Percentiles rank a stretch among this genome's conserved stretches.
Evolutionary conservation across 2,797 vertebrate species (phyloP).

Genomic region (Natrix natrix): DNA sequence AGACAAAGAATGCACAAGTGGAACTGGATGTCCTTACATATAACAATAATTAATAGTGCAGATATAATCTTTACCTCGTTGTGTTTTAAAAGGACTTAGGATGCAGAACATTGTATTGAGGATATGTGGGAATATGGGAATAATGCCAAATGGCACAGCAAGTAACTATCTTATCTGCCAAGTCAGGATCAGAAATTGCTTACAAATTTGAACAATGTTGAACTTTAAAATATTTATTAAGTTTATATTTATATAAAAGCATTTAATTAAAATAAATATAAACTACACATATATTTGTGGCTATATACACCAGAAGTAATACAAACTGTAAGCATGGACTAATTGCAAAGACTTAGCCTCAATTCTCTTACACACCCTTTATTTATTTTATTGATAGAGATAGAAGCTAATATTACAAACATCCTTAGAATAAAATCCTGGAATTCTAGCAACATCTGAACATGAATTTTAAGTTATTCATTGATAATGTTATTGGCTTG

Average conservation of each 20-base stretch:
- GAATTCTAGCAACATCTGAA: background rate
- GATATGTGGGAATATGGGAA: background rate
- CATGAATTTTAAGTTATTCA: background rate
- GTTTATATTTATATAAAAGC: no score
- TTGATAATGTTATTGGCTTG: constrained; percentile 4
- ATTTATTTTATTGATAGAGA: background rate
- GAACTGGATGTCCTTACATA: background rate
- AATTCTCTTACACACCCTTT: background rate
- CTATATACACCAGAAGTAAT: background rate
- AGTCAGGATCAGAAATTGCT: background rate
- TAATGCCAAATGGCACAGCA: background rate
- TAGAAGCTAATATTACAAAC: background rate
- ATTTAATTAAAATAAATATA: background rate
- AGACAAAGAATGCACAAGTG: background rate
- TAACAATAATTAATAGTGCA: background rate
- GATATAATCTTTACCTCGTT: background rate
- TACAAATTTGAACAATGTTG: background rate
- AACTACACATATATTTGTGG: no score
- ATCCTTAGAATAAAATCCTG: background rate
- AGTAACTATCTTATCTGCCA: no score
- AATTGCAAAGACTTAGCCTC: background rate
- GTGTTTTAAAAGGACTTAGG: background rate
- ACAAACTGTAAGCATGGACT: background rate
- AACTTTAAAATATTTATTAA: background rate
- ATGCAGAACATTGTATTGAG: background rate